Conservation (phyloP, 2,797 vertebrate genomes). For the Clarias fuscus region DNA sequence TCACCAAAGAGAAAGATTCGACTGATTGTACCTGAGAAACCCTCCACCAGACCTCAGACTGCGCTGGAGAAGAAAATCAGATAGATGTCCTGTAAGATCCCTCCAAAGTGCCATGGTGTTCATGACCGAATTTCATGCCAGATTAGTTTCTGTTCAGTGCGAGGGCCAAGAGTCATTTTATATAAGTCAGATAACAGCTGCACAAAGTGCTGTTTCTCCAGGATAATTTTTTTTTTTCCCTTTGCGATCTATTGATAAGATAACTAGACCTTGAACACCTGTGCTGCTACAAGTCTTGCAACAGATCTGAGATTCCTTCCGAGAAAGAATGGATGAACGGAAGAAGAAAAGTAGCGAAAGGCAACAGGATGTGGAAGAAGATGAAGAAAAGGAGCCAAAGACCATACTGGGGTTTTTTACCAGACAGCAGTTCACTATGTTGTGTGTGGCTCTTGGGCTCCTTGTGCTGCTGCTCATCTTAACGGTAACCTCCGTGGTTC, state of each 20-base stretch:
- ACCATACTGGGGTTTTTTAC: conserved; percentile 54
- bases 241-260: conserved; percentile 50
- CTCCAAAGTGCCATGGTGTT: neutral
- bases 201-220: conserved; percentile 29
- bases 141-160: neutral
- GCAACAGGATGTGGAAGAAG: conserved; percentile 27
- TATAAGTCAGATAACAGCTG: conserved; percentile 8
- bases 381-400: conserved; percentile 22
- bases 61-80: conserved; percentile 76
- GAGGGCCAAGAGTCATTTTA: conserved; percentile 6
- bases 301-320: conserved; percentile 1
- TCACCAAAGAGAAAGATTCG: conserved; percentile 72
- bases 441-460: conserved; percentile 55
- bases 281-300: neutral
- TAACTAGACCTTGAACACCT: conserved; percentile 9
- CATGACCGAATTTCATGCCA: neutral
- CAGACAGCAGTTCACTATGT: conserved; percentile 54
- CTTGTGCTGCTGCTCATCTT: conserved; percentile 55
- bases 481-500: conserved; percentile 50
- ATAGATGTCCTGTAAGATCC: conserved; percentile 49
- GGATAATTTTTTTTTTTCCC: neutral
- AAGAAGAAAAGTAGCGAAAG: conserved; percentile 11
- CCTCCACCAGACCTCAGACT: conserved; percentile 61
- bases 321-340: conserved; percentile 41
- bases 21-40: conserved; percentile 74